phyloP scores from a whole-genome alignment of 2,888 invertebrate genomes.

The Biston stratarius region DNA sequence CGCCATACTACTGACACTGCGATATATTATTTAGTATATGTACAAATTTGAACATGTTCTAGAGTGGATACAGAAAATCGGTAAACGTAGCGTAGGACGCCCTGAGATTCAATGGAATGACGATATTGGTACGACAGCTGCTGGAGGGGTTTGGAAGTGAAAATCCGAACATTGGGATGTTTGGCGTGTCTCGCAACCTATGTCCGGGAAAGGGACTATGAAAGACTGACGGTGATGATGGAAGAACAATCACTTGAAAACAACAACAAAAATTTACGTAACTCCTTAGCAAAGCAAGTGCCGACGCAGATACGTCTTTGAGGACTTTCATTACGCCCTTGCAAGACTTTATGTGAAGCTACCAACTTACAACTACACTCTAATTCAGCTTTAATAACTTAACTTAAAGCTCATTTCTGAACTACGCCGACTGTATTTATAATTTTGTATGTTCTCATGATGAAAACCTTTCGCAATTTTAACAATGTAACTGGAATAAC shows the following conservation, averaged over 20 bases:
- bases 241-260: conserved; percentile 8
- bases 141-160: too few species aligned
- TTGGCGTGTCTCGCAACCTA: too few species aligned
- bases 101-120: too few species aligned
- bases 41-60: too few species aligned
- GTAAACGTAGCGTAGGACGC: too few species aligned
- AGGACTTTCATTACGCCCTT: conserved; percentile 37
- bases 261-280: conserved; percentile 27
- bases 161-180: too few species aligned
- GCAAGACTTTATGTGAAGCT: conserved; percentile 22
- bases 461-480: conserved; percentile 36
- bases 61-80: too few species aligned
- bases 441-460: conserved; percentile 24
- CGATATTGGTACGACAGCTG: too few species aligned
- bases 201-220: too few species aligned
- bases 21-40: too few species aligned
- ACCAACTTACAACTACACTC: conserved; percentile 15
- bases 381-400: background rate
- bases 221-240: too few species aligned
- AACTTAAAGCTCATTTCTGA: conserved; percentile 5
- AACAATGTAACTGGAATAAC: background rate
- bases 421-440: background rate
- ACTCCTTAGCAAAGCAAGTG: conserved; percentile 20
- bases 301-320: conserved; percentile 20
- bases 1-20: too few species aligned